Percentiles rank a stretch among this genome's conserved stretches.
phyloP scores from a whole-genome alignment of 1,140 invertebrate genomes.

The Cyphomyrmex costatus region DNA sequence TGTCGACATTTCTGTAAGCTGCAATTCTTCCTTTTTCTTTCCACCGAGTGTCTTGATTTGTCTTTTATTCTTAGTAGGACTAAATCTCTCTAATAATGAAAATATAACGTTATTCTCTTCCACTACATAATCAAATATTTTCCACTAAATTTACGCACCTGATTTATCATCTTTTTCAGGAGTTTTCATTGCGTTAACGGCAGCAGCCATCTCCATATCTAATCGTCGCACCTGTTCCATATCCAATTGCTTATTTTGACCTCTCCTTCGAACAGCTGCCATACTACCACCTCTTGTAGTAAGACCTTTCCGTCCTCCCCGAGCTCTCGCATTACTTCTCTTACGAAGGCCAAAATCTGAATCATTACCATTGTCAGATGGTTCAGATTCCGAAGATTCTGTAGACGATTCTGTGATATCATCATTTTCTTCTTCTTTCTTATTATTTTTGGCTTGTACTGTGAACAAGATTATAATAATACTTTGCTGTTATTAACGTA shows the following conservation, averaged over 20 bases:
- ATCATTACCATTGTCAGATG: constrained; percentile 85
- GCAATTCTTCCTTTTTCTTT: constrained; percentile 81
- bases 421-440: constrained; percentile 76
- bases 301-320: constrained; percentile 84
- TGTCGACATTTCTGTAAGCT: constrained; percentile 54
- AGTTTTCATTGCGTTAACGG: constrained; percentile 85
- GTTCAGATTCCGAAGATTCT: constrained; percentile 83
- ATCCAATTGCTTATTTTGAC: constrained; percentile 83
- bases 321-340: constrained; percentile 78
- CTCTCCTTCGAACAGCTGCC: constrained; percentile 78
- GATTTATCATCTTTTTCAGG: constrained; percentile 82
- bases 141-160: constrained; percentile 64
- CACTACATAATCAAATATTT: background rate
- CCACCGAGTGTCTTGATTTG: constrained; percentile 76
- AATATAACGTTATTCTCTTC: constrained; percentile 13
- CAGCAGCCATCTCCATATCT: constrained; percentile 86
- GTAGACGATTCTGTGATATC: constrained; percentile 77
- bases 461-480: constrained; percentile 7
- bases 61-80: constrained; percentile 74
- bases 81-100: constrained; percentile 59
- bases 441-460: constrained; percentile 67
- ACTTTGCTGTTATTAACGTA: background rate
- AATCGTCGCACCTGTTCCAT: constrained; percentile 84
- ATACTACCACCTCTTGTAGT: constrained; percentile 84
- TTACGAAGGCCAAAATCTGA: constrained; percentile 84